Base-by-base conservation (phyloP, 2,888 invertebrate species). In the Drosophila testacea region DNA sequence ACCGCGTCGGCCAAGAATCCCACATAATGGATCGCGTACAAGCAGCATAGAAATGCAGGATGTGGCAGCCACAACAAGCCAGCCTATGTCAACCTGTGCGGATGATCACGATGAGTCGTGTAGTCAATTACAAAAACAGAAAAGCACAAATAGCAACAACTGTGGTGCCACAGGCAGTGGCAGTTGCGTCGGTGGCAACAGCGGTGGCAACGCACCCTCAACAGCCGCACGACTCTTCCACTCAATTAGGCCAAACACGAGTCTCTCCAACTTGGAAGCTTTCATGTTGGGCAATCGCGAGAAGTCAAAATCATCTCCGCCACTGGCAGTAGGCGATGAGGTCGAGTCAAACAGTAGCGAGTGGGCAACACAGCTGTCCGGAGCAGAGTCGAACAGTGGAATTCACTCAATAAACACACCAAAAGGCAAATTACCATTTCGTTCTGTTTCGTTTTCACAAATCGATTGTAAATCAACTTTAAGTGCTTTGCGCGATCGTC, bases 401-500 rank as follows among this genome's bases (percentile, higher is more conserved):
- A 54, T 27, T 13, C 27, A 54, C 52, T 4, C 39, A 38, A 13
- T 28, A 0, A 95, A 95, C 88, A 93, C 94, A 13, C 94, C 95
- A 87, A 94, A 95, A 88, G 94, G 94, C 69, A 95, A 65, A 66
- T 69, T 95, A 81, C 96, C 97, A 2, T 96, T 95, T 90, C 95
- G 97, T 41, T 97, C 97, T 89, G 96, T 97, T 6, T 97, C 97
- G 6, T 97, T 97, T 90, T 97, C 97, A 0, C 97, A 97, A 92
- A 96, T 96, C 71, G 97, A 97, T 91, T 96, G 95, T 86, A 92
- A 94, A 75, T 92, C 92, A 10, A 91, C 92, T 9, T 73, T 92
- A 52, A 91, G 83, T 78, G 88, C 91, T n/a, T 72, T 92, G 51
- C 89, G 92, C 48, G 91, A 92, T 79, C 90, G 89, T 50, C 81